Base-by-base conservation (phyloP, 1,140 invertebrate species). In the Triops longicaudatus region DNA sequence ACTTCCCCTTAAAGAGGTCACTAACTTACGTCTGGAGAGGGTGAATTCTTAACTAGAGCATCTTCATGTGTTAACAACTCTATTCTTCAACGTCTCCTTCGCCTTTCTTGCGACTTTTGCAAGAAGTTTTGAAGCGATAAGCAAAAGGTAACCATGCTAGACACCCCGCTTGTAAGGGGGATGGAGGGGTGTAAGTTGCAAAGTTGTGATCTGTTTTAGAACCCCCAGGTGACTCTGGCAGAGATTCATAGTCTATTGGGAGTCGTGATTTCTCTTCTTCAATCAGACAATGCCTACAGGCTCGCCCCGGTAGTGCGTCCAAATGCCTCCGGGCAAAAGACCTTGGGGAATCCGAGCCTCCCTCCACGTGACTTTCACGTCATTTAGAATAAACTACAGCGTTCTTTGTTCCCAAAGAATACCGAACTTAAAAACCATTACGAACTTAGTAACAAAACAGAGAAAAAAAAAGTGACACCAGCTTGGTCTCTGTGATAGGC, bases 201-300 rank as follows among this genome's bases (percentile, higher is more conserved):
- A 63, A 63, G 50, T 63, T 63, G 50, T 63, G 50, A 63, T 63
- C 50, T 63, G 50, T 63, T 63, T 63, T 63, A 63, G 50, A 63
- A 63, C 50, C 50, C 50, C 50, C 50, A 63, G 50, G 50, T 63
- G 50, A 63, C 50, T 63, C 50, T 63, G 50, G 50, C 50, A 63
- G 50, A 63, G 50, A 63, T 63, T 63, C 50, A 63, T 63, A 22
- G 50, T 63, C 50, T 63, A 22, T 63, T 63, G 50, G 50, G 50
- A 63, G 50, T 63, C 50, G 50, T 63, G 50, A 63, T 63, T 63
- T 63, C 50, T 63, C 50, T 63, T 63, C 50, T 63, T 63, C 50
- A 63, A 63, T 63, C 50, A 63, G 50, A 63, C 50, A 63, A 37
- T 63, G 50, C 50, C 50, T 63, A 63, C 17, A 12, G 50, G 50